Evolutionary conservation across 2,797 vertebrate genomes (phyloP), one percentile per base, ranked within the genome.

Genomic region (Poeciliopsis gracilis): DNA sequence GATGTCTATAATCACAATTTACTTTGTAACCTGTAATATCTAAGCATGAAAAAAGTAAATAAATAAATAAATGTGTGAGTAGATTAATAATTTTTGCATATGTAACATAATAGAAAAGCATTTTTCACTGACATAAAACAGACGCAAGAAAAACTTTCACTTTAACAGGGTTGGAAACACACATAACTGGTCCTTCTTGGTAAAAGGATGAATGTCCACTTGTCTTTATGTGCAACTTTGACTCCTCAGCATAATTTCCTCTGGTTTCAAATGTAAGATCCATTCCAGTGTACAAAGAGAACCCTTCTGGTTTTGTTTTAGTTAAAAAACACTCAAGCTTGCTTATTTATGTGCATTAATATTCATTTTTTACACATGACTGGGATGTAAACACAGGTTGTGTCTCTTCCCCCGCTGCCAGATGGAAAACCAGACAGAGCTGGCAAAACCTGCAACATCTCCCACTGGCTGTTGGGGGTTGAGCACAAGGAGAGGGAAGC

Each of bases 391-490:
- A 89, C 80, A 86, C 81, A 43, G 75, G 75, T 83, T 85, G 82
- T 78, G 46, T 59, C 10, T 81, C n/a, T 75, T 20, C 57, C 73
- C 66, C 18, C 55, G 79, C 47, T 86, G 82, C 84, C 92, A 93
- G 89, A 93, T 93, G 91, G 91, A 85, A 79, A 81, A 80, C 74
- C 86, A 89, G 89, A 90, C 91, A 86, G 79, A 84, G 86, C 89
- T 93, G 92, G 91, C 92, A 93, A 78, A 82, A 89, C 85, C 88
- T 86, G 80, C 86, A 89, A 82, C 84, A 80, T 90, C 86, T 91
- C 90, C 90, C 90, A 88, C 87, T 74, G 91, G 87, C 90, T 90
- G 88, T 79, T 73, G 80, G 79, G 41, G 84, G 74, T 82, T 10
- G 43, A 86, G 87, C 61, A 11, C 77, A 73, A 72, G 82, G 86